phyloP scores from a whole-genome alignment of 2,113 vertebrate species.

The Trematomus loennbergii region DNA sequence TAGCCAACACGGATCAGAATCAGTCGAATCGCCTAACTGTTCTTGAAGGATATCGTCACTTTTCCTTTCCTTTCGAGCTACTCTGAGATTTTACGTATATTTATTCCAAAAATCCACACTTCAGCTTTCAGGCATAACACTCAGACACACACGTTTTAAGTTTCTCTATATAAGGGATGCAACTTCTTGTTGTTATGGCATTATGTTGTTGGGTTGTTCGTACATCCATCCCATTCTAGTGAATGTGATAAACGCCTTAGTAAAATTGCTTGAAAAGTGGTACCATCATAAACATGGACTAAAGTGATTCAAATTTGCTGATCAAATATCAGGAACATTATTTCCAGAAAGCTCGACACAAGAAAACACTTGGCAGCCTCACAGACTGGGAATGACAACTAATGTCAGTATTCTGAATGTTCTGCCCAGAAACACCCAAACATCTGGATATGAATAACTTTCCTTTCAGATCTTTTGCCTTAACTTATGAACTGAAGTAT shows the following conservation, averaged over 20 bases:
- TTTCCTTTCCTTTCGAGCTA: too few species aligned
- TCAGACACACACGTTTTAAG: background rate
- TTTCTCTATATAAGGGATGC: background rate
- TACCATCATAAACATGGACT: too few species aligned
- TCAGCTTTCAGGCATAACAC: too few species aligned
- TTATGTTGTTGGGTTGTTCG: too few species aligned
- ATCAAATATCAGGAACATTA: background rate
- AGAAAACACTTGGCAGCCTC: slow-evolving; percentile 5
- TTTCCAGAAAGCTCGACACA: background rate
- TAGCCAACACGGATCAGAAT: slow-evolving; percentile 8
- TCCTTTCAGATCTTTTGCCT: background rate
- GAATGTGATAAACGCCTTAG: too few species aligned
- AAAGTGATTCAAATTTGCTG: too few species aligned
- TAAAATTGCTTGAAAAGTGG: too few species aligned
- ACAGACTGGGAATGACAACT: slow-evolving; percentile 5
- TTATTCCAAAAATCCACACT: background rate
- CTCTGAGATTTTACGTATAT: background rate
- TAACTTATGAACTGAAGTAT: background rate
- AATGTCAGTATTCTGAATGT: slow-evolving; percentile 6
- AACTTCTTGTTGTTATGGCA: background rate
- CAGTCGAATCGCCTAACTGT: too few species aligned
- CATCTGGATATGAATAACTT: background rate
- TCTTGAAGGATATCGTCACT: background rate
- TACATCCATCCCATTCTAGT: too few species aligned
- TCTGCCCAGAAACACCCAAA: background rate